phyloP scores from a whole-genome alignment of 1,140 invertebrate genomes.

The Phymastichus coffea region DNA sequence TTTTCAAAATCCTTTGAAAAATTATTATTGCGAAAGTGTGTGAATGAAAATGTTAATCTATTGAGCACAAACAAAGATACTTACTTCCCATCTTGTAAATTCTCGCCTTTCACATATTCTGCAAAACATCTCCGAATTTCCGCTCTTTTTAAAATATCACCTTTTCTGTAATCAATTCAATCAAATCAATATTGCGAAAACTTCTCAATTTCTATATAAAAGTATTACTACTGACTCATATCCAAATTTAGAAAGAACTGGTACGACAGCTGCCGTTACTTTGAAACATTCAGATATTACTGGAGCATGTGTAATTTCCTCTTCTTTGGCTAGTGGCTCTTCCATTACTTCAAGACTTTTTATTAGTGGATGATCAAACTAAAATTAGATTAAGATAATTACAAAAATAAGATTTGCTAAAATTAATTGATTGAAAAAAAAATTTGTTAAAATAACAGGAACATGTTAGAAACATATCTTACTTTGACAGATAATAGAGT shows the following conservation, averaged over 20 bases:
- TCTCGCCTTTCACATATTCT: conserved; percentile 75
- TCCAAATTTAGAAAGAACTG: conserved; percentile 63
- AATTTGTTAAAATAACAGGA: too few relatives aligned
- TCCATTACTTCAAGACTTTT: conserved; percentile 40
- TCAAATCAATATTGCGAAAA: background rate
- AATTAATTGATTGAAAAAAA: background rate
- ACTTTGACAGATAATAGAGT: conserved; percentile 60
- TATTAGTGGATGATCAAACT: conserved; percentile 46
- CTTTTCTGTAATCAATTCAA: conserved; percentile 68
- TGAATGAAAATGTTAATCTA: background rate
- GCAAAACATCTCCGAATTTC: conserved; percentile 72
- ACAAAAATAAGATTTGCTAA: conserved; percentile 56
- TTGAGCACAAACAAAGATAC: conserved; percentile 8
- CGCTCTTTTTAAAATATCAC: conserved; percentile 64
- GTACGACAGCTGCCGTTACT: conserved; percentile 67
- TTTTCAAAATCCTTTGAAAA: conserved; percentile 57
- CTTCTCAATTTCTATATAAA: background rate
- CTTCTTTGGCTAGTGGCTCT: conserved; percentile 39
- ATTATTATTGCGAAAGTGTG: too few relatives aligned
- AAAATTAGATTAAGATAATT: too few relatives aligned
- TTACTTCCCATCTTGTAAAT: conserved; percentile 63
- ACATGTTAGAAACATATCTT: conserved; percentile 4
- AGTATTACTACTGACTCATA: conserved; percentile 57
- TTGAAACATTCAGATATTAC: conserved; percentile 68
- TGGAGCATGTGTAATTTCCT: conserved; percentile 52